Evolutionary conservation across 2,797 vertebrate genomes (phyloP), one percentile per base, ranked within the genome.

Genomic region (Lateolabrax maculatus): DNA sequence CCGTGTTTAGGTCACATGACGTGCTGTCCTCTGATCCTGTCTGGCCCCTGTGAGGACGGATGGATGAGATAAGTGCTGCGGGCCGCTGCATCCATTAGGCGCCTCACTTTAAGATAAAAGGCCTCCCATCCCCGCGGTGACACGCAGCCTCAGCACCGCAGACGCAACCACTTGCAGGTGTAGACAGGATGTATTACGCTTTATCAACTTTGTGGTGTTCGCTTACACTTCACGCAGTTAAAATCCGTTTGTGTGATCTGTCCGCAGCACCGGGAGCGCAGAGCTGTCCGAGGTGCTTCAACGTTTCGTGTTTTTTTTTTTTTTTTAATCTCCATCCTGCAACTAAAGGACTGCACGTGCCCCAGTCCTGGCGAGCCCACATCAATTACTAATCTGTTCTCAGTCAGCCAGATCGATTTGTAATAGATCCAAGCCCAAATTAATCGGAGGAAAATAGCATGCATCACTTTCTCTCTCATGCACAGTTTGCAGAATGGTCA

Each of bases 81-180:
- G 64, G 75, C 80, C 71, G 64, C 66, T 83, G 77, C 84, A 82
- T 91, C 90, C 87, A 92, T 95, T 92, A 91, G 80, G 80, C 65
- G 74, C 77, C 48, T 73, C 77, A 44, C 79, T 87, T 84, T 80
- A 70, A 85, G 80, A 88, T 88, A 87, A 87, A 89, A 91, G 77
- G 68, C 83, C 82, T 73, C 29, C 23, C 41, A 73, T 88, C 46
- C 67, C 71, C 79, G 27, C 27, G 36, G 80, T 62, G 71, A 81
- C 87, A 29, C 53, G 1, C 69, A 29, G 63, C 74, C 82, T 79
- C 64, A 68, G 49, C 2, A 36, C 56, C 70, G 64, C 19, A 81
- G 63, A 68, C 81, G 31, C 77, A 80, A 58, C 18, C 39, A 56
- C 51, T 61, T 61, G 23, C 37, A 46, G 6, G 16, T 56, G 65